phyloP scores from a whole-genome alignment of 2,797 vertebrate species.

The Cuculus canorus region DNA sequence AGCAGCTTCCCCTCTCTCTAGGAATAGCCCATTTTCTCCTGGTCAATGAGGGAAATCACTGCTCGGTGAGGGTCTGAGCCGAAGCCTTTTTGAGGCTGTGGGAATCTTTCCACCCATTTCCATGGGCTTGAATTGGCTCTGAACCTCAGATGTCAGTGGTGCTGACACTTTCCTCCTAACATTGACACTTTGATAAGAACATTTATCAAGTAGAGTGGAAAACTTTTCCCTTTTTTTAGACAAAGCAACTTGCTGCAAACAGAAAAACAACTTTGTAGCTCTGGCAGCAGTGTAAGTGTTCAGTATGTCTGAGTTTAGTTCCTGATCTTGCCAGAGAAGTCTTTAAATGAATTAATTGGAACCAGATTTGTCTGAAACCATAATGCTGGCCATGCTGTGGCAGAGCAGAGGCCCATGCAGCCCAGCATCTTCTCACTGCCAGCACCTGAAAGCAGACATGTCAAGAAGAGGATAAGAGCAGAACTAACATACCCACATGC shows the following conservation, averaged over 20 bases:
- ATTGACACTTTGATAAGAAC: not conserved
- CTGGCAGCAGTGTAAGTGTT: not conserved
- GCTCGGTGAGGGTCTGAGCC: slow-evolving; percentile 28
- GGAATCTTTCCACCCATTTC: slow-evolving; percentile 35
- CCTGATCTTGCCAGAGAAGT: not conserved
- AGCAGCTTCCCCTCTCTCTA: slow-evolving; percentile 47
- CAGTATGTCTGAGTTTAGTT: not conserved
- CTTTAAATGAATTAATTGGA: not conserved
- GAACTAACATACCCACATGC: rapidly evolving
- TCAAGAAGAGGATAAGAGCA: not conserved
- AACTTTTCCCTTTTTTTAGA: not conserved
- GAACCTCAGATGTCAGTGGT: not conserved
- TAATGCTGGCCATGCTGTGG: not conserved
- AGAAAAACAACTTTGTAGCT: not conserved
- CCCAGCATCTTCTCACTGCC: not conserved
- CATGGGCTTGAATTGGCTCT: not conserved
- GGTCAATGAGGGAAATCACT: slow-evolving; percentile 25
- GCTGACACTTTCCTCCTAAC: slow-evolving; percentile 28
- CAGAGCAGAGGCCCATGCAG: not conserved
- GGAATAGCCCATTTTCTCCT: slow-evolving; percentile 41
- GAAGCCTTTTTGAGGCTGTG: slow-evolving; percentile 44
- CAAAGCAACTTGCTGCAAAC: not conserved
- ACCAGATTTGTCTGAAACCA: not conserved
- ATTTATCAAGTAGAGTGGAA: not conserved
- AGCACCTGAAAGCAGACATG: not conserved